Percentiles rank a stretch among this genome's conserved stretches.
Evolutionary conservation across 2,113 vertebrate genomes (phyloP).

Genomic region (Meleagris gallopavo): DNA sequence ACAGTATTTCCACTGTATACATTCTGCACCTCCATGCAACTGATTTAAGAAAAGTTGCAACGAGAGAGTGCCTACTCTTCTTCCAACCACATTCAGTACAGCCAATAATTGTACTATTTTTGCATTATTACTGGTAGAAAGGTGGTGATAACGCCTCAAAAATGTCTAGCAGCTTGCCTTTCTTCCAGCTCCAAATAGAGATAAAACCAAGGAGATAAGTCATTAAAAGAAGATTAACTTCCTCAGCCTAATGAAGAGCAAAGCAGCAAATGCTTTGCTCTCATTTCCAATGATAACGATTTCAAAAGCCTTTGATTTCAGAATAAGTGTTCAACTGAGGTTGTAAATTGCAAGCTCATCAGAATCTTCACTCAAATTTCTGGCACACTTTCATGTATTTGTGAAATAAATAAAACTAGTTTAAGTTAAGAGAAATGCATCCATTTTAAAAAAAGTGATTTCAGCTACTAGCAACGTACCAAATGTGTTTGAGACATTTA

Average conservation of each 20-base stretch:
- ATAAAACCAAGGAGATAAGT: neutral
- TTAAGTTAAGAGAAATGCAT: neutral
- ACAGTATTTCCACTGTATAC: neutral
- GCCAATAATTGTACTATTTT: neutral
- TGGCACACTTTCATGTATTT: neutral
- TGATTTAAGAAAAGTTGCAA: neutral
- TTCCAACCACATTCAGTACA: neutral
- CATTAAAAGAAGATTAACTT: constrained; percentile 27
- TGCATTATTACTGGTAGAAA: neutral
- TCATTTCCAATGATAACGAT: neutral
- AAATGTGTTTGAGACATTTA: neutral
- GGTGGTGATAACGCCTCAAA: neutral
- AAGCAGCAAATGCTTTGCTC: neutral
- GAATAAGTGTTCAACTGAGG: neutral
- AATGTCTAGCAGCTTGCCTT: neutral
- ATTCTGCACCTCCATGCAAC: neutral
- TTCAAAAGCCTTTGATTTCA: constrained; percentile 12
- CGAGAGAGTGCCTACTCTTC: neutral
- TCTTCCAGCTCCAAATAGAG: neutral
- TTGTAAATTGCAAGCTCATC: neutral
- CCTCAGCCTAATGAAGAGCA: neutral
- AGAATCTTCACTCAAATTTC: neutral
- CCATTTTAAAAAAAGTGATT: neutral
- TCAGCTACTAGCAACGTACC: neutral
- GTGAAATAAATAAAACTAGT: neutral